phyloP scores from a whole-genome alignment of 2,113 vertebrate species.

The Sander vitreus region DNA sequence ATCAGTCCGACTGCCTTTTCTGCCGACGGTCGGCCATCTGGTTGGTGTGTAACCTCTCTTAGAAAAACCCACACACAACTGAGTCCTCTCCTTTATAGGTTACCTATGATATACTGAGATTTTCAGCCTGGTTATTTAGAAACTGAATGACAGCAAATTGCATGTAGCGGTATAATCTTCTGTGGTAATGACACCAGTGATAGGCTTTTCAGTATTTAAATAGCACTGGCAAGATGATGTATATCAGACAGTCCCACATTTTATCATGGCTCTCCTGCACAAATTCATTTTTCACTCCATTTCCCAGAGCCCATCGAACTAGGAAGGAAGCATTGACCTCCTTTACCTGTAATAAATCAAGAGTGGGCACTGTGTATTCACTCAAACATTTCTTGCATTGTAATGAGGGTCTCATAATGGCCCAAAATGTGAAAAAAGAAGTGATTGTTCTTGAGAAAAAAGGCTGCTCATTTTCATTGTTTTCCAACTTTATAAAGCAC shows the following conservation, averaged over 20 bases:
- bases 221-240: background rate
- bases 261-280: conserved; percentile 24
- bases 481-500: conserved; percentile 31
- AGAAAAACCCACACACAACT: background rate
- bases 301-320: conserved; percentile 46
- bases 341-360: conserved; percentile 61
- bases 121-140: background rate
- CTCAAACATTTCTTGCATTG: conserved; percentile 11
- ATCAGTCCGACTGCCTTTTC: too few relatives aligned
- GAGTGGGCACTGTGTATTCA: background rate
- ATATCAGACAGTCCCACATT: conserved; percentile 2
- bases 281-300: conserved; percentile 56
- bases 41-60: too few relatives aligned
- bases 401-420: background rate
- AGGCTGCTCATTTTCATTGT: background rate
- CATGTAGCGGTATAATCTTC: background rate
- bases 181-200: background rate
- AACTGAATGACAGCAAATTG: background rate
- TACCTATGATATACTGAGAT: background rate
- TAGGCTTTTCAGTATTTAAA: background rate
- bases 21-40: too few relatives aligned
- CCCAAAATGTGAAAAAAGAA: background rate
- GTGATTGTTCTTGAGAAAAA: background rate
- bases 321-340: conserved; percentile 41
- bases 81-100: background rate